Evolutionary conservation across 1,140 invertebrate genomes (phyloP).

Genomic region (Paraescarpia echinospica): DNA sequence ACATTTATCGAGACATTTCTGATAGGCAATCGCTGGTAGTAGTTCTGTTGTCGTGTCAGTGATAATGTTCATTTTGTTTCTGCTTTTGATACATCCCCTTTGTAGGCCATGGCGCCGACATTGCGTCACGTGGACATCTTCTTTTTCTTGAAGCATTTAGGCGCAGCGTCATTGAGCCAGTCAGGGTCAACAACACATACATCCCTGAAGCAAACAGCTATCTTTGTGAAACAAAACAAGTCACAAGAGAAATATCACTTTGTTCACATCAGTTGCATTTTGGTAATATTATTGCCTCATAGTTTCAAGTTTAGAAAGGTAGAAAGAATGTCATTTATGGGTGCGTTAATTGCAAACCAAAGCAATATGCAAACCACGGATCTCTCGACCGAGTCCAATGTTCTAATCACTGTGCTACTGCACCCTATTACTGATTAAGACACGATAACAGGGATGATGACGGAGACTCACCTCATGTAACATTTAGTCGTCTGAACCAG

Average conservation of each 20-base stretch:
- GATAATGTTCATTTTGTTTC: not conserved
- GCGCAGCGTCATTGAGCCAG: constrained; percentile 69
- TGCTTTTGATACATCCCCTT: not conserved
- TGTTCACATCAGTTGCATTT: too few species aligned
- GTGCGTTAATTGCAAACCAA: too few species aligned
- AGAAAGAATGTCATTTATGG: too few species aligned
- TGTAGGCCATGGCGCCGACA: not conserved
- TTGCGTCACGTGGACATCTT: not conserved
- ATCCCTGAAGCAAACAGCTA: constrained; percentile 38
- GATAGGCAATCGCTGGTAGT: not conserved
- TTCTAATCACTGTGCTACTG: too few species aligned
- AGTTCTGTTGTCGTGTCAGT: not conserved
- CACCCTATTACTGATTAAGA: not conserved
- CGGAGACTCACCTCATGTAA: constrained; percentile 68
- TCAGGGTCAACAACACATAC: constrained; percentile 70
- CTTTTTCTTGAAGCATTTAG: constrained; percentile 49
- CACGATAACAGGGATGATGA: not conserved
- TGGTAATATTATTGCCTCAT: too few species aligned
- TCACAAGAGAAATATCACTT: too few species aligned
- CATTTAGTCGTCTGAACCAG: constrained; percentile 81
- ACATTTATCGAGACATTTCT: not conserved
- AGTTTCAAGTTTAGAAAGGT: too few species aligned
- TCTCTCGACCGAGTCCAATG: too few species aligned
- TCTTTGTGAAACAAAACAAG: not conserved
- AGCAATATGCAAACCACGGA: too few species aligned